A percentile compares a stretch with the other conserved stretches of the same genome.
These are phyloP conservation scores for Lophotis ruficrista DNA, from an alignment of 2,113 vertebrate species.

Conservation along the genomic window DNA sequence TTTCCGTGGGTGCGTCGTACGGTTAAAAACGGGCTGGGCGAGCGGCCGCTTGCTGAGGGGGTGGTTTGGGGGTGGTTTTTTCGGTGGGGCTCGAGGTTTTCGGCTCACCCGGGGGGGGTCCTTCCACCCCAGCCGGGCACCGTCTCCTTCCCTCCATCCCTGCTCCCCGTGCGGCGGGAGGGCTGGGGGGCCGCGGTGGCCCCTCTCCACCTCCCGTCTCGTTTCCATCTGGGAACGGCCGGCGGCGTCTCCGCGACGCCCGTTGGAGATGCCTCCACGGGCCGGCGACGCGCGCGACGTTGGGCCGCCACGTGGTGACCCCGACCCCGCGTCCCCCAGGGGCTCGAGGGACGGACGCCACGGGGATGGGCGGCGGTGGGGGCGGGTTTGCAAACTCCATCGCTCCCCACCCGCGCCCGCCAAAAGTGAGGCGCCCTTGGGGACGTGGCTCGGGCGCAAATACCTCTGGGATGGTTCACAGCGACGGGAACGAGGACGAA, in stretches of 20 bases:
- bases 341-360: background rate
- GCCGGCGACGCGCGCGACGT: too few species aligned
- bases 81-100: background rate
- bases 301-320: too few species aligned
- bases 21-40: background rate
- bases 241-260: background rate
- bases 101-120: background rate
- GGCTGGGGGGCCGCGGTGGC: background rate
- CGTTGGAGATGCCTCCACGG: too few species aligned
- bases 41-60: background rate
- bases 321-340: fast-evolving
- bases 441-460: background rate
- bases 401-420: background rate
- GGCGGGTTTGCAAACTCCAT: background rate
- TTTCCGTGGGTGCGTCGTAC: constrained; percentile 15
- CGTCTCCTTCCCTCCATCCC: background rate
- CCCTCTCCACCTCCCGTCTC: background rate
- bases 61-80: background rate
- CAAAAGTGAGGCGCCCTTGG: background rate
- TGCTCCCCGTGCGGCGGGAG: background rate
- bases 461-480: background rate
- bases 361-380: fast-evolving
- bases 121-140: background rate
- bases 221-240: background rate
- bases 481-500: background rate